phyloP scores from a whole-genome alignment of 2,888 invertebrate species.

The Colletes collaris region DNA sequence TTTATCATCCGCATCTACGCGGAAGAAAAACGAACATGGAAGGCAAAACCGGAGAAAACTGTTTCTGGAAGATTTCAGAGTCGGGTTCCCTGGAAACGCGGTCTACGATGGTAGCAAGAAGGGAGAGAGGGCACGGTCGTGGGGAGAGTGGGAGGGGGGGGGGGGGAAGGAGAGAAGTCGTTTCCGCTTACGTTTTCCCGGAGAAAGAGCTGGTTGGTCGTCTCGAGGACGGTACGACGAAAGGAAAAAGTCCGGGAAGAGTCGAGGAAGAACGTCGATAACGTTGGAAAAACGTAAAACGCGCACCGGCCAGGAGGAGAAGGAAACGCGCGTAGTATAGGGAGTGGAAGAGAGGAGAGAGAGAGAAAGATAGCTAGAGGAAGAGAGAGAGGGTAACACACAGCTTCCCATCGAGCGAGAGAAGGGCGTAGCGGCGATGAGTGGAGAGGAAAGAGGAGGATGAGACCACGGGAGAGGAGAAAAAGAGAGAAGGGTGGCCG shows the following conservation, averaged over 20 bases:
- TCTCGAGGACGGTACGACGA: slow-evolving; percentile 70
- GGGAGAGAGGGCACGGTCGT: slow-evolving; percentile 19
- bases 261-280: slow-evolving; percentile 80
- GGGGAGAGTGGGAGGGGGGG: slow-evolving; percentile 17
- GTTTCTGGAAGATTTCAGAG: slow-evolving; percentile 63
- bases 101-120: not conserved
- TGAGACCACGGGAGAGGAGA: slow-evolving; percentile 63
- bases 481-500: slow-evolving; percentile 61
- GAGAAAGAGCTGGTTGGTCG: slow-evolving; percentile 69
- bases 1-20: slow-evolving; percentile 44
- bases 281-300: slow-evolving; percentile 81
- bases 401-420: slow-evolving; percentile 44
- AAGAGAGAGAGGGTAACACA: slow-evolving; percentile 33
- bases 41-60: slow-evolving; percentile 48
- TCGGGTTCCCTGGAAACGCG: slow-evolving; percentile 44
- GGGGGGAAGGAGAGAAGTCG: slow-evolving; percentile 56
- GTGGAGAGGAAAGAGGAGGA: slow-evolving; percentile 52
- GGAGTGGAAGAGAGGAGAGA: slow-evolving; percentile 55
- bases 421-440: slow-evolving; percentile 26
- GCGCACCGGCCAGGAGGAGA: slow-evolving; percentile 65
- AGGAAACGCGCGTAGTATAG: slow-evolving; percentile 59
- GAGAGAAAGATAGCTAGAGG: slow-evolving; percentile 18
- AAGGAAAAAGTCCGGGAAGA: slow-evolving; percentile 75
- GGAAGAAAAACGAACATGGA: slow-evolving; percentile 28
- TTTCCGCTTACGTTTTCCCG: slow-evolving; percentile 72